Percentiles rank a stretch among this genome's conserved stretches.
Conservation (phyloP, 64 coral and sea anemone genomes). For the Montipora sp. region DNA sequence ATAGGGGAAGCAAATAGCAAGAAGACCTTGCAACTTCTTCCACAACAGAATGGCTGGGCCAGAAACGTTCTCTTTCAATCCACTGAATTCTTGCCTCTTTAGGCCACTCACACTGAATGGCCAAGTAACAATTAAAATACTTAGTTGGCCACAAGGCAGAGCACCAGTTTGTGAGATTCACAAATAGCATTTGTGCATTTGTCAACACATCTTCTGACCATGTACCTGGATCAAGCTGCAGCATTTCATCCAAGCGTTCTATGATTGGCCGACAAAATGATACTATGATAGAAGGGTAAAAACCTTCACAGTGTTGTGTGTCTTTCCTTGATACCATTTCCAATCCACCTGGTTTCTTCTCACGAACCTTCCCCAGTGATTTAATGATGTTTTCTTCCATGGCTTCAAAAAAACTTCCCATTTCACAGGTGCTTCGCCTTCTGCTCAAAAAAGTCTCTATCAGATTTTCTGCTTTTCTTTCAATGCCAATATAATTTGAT, state of each 20-base stretch:
- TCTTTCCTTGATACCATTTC: constrained; percentile 9
- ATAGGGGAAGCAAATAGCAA: constrained; percentile 22
- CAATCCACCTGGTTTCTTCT: constrained; percentile 26
- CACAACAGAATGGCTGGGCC: constrained; percentile 15
- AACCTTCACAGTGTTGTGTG: neutral
- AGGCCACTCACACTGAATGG: constrained; percentile 21
- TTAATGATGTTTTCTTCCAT: constrained; percentile 6
- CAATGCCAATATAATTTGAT: neutral
- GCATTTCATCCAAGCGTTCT: constrained; percentile 8
- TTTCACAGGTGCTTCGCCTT: neutral
- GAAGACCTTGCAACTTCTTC: neutral
- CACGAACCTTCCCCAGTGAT: neutral
- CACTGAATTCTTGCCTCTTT: neutral
- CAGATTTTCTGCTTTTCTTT: neutral
- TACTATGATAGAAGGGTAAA: neutral
- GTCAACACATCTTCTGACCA: constrained; percentile 31
- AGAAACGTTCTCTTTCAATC: constrained; percentile 6
- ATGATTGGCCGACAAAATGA: neutral
- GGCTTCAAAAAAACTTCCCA: neutral
- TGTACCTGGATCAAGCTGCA: constrained; percentile 6
- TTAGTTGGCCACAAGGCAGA: neutral
- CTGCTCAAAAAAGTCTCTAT: neutral
- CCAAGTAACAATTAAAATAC: constrained; percentile 3
- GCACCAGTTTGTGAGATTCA: constrained; percentile 33
- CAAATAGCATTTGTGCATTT: constrained; percentile 37